Base-by-base conservation (phyloP, 2,797 vertebrate species). In the Triplophysa bombifrons region DNA sequence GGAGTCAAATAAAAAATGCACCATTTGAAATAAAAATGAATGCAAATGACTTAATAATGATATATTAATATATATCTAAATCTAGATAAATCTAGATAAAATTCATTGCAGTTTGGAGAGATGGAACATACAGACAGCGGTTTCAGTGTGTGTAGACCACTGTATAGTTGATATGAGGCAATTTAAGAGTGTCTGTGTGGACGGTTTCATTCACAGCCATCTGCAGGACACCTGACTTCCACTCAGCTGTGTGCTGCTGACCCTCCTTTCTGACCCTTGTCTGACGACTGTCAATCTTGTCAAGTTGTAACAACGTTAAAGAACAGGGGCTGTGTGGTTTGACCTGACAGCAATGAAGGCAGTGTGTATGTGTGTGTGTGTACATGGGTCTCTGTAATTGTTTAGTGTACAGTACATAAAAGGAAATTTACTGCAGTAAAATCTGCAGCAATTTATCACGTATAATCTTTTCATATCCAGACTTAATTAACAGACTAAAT, bases 221-320 rank as follows among this genome's bases (percentile, higher is more conserved):
- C 80, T 80, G 80, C 41, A 64, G 73, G 70, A 76, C 44, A 74
- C 76, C 50, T 83, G 58, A 61, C 75, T 67, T 67, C 46, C 56
- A 77, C 76, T 81, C 74, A 77, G 82, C 53, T 82, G 77, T 74
- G 69, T 71, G 74, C 25, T 30, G 27, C 41, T 55, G 55, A 50
- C 79, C 72, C 27, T 72, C 22, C 41, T 74, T 27, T 53, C 56
- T 84, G 83, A 85, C 82, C 86, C 83, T 84, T 83, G 38, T n/a
- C 73, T 86, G 84, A 87, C 51, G 74, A 72, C 82, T 85, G 82
- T 83, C 87, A 73, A 84, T 87, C 86, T 85, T 80, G 80, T 85
- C 74, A 80, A 81, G 77, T 87, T 38, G 58, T 74, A 84, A 68
- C 27, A 22, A 38, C 53, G 72, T 83, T 85, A 76, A 60, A 66